phyloP scores from a whole-genome alignment of 1,140 invertebrate genomes.

The Apocrypta bakeri region DNA sequence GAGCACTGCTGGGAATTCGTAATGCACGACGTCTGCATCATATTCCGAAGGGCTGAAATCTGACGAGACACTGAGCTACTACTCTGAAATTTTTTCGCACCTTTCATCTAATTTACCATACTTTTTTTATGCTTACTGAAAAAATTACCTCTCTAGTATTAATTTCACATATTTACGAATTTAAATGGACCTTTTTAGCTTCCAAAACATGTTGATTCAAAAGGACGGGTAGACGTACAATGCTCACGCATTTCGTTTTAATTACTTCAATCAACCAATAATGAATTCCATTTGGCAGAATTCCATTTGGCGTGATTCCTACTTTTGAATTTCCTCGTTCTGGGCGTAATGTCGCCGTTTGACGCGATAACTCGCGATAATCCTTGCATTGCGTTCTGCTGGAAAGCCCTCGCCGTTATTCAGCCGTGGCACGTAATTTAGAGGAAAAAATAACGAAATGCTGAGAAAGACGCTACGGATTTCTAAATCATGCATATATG shows the following conservation, averaged over 20 bases:
- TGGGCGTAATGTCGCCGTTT: background rate
- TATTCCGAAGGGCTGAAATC: background rate
- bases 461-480: no score
- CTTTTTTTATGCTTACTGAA: no score
- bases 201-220: background rate
- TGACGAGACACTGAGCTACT: background rate
- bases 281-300: background rate
- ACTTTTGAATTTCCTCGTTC: conserved; percentile 10
- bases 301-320: background rate
- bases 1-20: conserved; percentile 11
- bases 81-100: background rate
- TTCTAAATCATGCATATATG: background rate
- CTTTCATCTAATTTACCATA: background rate
- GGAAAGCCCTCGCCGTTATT: background rate
- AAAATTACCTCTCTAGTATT: no score
- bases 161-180: no score
- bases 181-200: background rate
- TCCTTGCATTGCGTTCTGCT: background rate
- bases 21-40: background rate
- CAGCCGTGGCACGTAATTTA: background rate
- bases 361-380: conserved; percentile 3
- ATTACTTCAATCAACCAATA: conserved; percentile 8
- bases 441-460: background rate
- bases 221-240: background rate
- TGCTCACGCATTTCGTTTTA: background rate